Base-by-base conservation (phyloP, 2,888 invertebrate genomes). In the Stratiomys singularior region DNA sequence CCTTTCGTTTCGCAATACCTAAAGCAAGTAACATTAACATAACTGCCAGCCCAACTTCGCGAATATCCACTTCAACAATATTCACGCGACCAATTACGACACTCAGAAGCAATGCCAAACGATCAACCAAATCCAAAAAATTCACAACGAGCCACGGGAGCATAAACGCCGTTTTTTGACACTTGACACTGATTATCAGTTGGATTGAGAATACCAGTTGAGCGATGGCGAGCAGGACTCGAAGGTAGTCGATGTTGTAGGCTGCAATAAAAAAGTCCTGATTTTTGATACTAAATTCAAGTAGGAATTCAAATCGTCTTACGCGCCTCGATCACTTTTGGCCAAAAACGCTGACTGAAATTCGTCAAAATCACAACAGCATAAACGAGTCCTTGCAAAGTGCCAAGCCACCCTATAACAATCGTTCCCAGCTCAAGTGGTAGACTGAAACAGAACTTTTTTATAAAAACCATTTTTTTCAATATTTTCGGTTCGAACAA, bases 191-290 rank as follows among this genome's bases (percentile, higher is more conserved):
- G 27, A 69, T 46, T 47, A 69, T 25, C n/a, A 69, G 47, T 69
- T 69, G 69, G 5, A 69, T 25, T 7, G 69, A 69, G 15, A 28
- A 69, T 2, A 69, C 69, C 7, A 69, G 9, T 25, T 69, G 69
- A 18, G 69, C 69, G 15, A 69, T 69, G 3, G 69, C 69, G 9
- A 69, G 69, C 23, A 69, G 46, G 25, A 69, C 69, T 47, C 69
- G 69, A n/a, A 69, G 21, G 47, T 69, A 69, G 47, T 69, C 69
- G 13, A 69, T 69, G 30, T 69, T 69, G 27, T 69, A 69, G 13
- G 69, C 69, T 69, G 25, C 21, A 67, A 37, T 46, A 1, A 25
- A 69, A 15, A 47, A 27, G 15, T 23, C 9, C 25, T 30, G 7
- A 69, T 1, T 9, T n/a, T n/a, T 23, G 7, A 18, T 52, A 60